phyloP scores from a whole-genome alignment of 2,113 vertebrate genomes.

The Pantherophis guttatus region DNA sequence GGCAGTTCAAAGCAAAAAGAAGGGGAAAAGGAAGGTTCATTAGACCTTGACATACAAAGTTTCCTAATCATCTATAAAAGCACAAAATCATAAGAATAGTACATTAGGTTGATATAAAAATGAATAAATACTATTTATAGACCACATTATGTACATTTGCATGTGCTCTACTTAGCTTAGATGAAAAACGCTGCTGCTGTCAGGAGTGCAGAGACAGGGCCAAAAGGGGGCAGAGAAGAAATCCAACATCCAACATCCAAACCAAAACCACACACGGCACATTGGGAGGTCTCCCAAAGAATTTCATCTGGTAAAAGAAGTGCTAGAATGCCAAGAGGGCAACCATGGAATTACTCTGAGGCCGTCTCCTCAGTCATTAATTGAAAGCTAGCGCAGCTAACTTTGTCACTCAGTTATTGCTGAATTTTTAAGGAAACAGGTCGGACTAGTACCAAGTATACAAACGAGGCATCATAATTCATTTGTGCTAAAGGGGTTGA shows the following conservation, averaged over 20 bases:
- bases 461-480: constrained; percentile 57
- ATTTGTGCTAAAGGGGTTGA: constrained; percentile 67
- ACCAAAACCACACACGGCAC: constrained; percentile 14
- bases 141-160: constrained; percentile 61
- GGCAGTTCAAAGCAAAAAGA: constrained; percentile 48
- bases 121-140: constrained; percentile 72
- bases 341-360: neutral
- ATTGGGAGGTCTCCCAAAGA: constrained; percentile 23
- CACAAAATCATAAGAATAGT: constrained; percentile 67
- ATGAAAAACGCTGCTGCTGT: constrained; percentile 57
- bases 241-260: constrained; percentile 48
- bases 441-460: constrained; percentile 39
- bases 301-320: constrained; percentile 9
- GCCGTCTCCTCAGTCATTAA: constrained; percentile 25
- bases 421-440: constrained; percentile 52
- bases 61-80: constrained; percentile 71
- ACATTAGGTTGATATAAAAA: constrained; percentile 69
- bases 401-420: constrained; percentile 64
- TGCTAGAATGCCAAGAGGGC: neutral
- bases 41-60: constrained; percentile 59
- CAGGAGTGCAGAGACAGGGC: constrained; percentile 1
- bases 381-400: constrained; percentile 51
- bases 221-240: constrained; percentile 24
- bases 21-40: constrained; percentile 45
- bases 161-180: constrained; percentile 68